Evolutionary conservation across 2,113 vertebrate genomes (phyloP).

Genomic region (Caloenas nicobarica): DNA sequence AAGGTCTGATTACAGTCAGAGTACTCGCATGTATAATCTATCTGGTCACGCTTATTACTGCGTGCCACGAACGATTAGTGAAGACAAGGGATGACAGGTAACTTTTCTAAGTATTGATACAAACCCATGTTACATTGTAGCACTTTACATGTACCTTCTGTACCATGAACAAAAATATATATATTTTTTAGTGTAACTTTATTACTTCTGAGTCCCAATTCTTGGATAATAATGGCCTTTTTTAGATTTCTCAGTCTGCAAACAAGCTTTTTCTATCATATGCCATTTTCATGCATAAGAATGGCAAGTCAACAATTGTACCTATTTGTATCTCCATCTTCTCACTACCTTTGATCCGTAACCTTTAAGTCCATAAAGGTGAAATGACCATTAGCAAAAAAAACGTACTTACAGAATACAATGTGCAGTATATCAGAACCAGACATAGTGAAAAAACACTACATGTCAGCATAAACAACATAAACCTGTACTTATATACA

Average conservation of each 20-base stretch:
- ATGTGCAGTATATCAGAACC: background rate
- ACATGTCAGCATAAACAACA: slow-evolving; percentile 4
- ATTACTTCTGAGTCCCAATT: background rate
- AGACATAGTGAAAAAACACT: slow-evolving; percentile 45
- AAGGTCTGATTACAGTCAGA: background rate
- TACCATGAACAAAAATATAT: background rate
- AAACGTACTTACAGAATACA: background rate
- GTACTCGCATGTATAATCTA: background rate
- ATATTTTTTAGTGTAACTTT: background rate
- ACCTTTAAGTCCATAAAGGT: background rate
- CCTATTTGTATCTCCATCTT: background rate
- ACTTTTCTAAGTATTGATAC: background rate
- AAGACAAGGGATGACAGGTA: background rate
- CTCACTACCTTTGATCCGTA: background rate
- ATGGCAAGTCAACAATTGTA: slow-evolving; percentile 37
- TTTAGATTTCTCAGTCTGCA: slow-evolving; percentile 15
- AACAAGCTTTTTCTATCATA: background rate
- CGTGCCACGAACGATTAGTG: background rate
- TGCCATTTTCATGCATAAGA: slow-evolving; percentile 33
- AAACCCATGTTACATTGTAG: background rate
- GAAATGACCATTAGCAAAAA: slow-evolving; percentile 8
- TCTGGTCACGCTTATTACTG: background rate
- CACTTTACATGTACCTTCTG: background rate
- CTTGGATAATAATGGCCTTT: background rate
- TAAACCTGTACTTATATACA: slow-evolving; percentile 64